A percentile compares a stretch with the other conserved stretches of the same genome.
phyloP scores from a whole-genome alignment of 2,888 invertebrate species.

The Nemurella pictetii region DNA sequence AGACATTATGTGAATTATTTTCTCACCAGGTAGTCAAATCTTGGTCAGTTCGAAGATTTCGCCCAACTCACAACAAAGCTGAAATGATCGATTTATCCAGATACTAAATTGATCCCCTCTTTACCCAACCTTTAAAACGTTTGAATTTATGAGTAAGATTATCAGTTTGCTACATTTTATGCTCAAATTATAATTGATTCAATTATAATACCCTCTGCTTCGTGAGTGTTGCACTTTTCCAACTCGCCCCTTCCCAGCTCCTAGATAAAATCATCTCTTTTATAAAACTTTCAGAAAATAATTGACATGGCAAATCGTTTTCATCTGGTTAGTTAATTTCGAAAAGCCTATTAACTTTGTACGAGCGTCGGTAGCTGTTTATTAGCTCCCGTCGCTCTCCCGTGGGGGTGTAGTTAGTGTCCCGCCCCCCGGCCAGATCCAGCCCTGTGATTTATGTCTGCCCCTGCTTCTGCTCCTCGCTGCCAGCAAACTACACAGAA shows the following conservation, averaged over 20 bases:
- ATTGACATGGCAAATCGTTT: conserved; percentile 8
- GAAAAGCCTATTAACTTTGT: background rate
- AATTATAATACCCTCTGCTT: background rate
- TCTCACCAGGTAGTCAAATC: too few species aligned
- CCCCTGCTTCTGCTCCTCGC: background rate
- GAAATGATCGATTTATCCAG: too few species aligned
- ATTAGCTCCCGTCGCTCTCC: background rate
- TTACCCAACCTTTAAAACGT: too few species aligned
- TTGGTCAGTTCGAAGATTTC: too few species aligned
- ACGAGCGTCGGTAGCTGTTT: background rate
- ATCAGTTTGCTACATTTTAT: too few species aligned
- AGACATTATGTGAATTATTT: too few species aligned
- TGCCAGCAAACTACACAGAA: background rate
- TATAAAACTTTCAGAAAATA: background rate
- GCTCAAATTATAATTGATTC: background rate
- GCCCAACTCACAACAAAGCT: too few species aligned
- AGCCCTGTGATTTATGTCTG: conserved; percentile 5
- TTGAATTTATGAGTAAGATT: too few species aligned
- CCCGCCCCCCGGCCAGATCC: background rate
- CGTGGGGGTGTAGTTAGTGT: background rate
- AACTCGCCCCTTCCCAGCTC: background rate
- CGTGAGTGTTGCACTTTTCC: background rate
- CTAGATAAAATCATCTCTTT: background rate
- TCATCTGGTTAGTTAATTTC: conserved; percentile 7
- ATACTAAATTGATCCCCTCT: too few species aligned